These are phyloP conservation scores for Acanthurus tractus DNA, from an alignment of 2,797 vertebrate genomes.

Conservation along the genomic window DNA sequence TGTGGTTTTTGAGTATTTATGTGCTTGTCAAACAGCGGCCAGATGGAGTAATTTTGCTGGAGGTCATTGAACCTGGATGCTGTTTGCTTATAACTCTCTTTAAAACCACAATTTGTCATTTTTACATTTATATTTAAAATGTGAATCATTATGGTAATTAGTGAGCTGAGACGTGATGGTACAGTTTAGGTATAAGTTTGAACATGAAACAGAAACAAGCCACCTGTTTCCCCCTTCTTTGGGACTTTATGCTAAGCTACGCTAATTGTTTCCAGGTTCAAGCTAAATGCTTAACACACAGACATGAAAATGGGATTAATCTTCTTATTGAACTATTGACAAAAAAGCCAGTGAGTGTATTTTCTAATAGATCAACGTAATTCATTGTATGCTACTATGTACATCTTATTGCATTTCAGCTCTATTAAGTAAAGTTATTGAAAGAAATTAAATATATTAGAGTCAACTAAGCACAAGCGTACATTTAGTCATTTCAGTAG, in stretches of 20 bases:
- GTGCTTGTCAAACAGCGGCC: neutral
- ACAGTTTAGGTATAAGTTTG: neutral
- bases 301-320: slow-evolving; percentile 12
- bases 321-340: neutral
- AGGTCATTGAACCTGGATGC: neutral
- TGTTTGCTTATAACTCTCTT: neutral
- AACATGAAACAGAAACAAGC: slow-evolving; percentile 3
- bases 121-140: neutral
- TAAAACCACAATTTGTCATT: neutral
- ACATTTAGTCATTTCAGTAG: slow-evolving; percentile 17
- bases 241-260: slow-evolving; percentile 16
- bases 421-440: neutral
- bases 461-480: slow-evolving; percentile 11
- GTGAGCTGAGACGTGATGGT: neutral
- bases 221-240: slow-evolving; percentile 28
- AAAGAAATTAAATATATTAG: slow-evolving; percentile 1
- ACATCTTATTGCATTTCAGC: neutral
- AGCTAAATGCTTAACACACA: neutral
- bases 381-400: neutral
- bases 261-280: slow-evolving; percentile 26
- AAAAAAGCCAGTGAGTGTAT: slow-evolving; percentile 1
- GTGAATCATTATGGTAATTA: neutral
- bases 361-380: neutral
- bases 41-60: neutral
- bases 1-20: neutral